phyloP scores from a whole-genome alignment of 2,888 invertebrate genomes.

The Drosophila helvetica region DNA sequence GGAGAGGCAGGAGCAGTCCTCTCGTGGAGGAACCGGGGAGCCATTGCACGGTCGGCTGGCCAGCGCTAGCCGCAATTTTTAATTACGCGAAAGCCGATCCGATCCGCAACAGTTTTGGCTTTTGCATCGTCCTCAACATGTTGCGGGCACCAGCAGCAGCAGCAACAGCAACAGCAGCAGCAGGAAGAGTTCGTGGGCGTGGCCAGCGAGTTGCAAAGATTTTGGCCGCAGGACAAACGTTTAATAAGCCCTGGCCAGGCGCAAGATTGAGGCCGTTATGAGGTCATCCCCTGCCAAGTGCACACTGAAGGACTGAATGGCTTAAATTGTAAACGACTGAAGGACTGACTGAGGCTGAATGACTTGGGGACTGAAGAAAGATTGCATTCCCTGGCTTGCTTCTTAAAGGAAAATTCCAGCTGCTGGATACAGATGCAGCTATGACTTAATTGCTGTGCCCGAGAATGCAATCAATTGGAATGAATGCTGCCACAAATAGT shows the following conservation, averaged over 20 bases:
- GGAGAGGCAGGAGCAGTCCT: not conserved
- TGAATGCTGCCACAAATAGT: constrained; percentile 1
- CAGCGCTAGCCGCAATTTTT: constrained; percentile 72
- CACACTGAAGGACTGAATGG: not conserved
- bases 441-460: not conserved
- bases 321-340: not conserved
- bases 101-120: constrained; percentile 79
- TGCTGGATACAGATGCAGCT: not conserved
- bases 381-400: not conserved
- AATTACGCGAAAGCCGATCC: constrained; percentile 80
- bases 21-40: not conserved
- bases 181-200: constrained; percentile 58
- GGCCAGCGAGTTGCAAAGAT: constrained; percentile 61
- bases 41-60: constrained; percentile 29
- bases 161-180: constrained; percentile 16
- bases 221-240: constrained; percentile 66
- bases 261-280: constrained; percentile 32
- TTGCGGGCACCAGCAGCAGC: constrained; percentile 22
- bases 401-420: not conserved
- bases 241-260: constrained; percentile 62
- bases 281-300: constrained; percentile 39
- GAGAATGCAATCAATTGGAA: not conserved
- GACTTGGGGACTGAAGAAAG: not conserved
- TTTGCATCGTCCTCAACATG: constrained; percentile 47
- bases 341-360: not conserved